phyloP scores from a whole-genome alignment of 1,140 invertebrate genomes.

The Pseudomyrmex dendroicus region DNA sequence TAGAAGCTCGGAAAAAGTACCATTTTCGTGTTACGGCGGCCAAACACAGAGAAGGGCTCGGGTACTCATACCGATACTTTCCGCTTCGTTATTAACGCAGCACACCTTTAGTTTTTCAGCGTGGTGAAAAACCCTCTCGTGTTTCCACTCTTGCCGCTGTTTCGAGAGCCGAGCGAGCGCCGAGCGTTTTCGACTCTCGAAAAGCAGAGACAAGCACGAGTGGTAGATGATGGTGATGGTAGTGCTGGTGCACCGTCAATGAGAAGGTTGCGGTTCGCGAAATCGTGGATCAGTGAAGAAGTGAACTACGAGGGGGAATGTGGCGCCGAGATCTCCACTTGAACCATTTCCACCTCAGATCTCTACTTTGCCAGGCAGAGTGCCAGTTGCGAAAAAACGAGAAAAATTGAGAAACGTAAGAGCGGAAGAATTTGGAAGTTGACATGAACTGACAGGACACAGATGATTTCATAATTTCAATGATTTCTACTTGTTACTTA shows the following conservation, averaged over 20 bases:
- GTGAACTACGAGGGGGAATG: slow-evolving; percentile 43
- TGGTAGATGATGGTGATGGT: neutral
- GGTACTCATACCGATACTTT: slow-evolving; percentile 44
- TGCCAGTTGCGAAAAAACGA: slow-evolving; percentile 50
- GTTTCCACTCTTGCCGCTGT: slow-evolving; percentile 49
- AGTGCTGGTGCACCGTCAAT: slow-evolving; percentile 25
- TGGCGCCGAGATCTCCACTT: slow-evolving; percentile 57
- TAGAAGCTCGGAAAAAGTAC: slow-evolving; percentile 12
- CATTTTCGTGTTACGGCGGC: slow-evolving; percentile 48
- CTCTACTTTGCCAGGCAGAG: slow-evolving; percentile 47
- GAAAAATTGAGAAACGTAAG: slow-evolving; percentile 53
- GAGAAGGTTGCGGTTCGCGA: neutral
- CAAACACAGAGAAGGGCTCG: slow-evolving; percentile 45
- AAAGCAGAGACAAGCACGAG: slow-evolving; percentile 43
- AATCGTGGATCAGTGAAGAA: slow-evolving; percentile 9
- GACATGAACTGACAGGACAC: neutral
- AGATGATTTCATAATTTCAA: slow-evolving; percentile 9
- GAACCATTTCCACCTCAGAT: slow-evolving; percentile 71
- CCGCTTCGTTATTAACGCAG: slow-evolving; percentile 66
- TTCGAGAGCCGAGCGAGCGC: slow-evolving; percentile 62
- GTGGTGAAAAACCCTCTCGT: slow-evolving; percentile 66
- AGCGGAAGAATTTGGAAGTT: slow-evolving; percentile 11
- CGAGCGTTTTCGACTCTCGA: slow-evolving; percentile 54
- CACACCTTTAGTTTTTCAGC: slow-evolving; percentile 65
- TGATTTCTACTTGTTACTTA: neutral